Percentiles rank a stretch among this genome's conserved stretches.
Evolutionary conservation across 2,113 vertebrate species (phyloP).

Genomic region (Mesoclemmys tuberculata): DNA sequence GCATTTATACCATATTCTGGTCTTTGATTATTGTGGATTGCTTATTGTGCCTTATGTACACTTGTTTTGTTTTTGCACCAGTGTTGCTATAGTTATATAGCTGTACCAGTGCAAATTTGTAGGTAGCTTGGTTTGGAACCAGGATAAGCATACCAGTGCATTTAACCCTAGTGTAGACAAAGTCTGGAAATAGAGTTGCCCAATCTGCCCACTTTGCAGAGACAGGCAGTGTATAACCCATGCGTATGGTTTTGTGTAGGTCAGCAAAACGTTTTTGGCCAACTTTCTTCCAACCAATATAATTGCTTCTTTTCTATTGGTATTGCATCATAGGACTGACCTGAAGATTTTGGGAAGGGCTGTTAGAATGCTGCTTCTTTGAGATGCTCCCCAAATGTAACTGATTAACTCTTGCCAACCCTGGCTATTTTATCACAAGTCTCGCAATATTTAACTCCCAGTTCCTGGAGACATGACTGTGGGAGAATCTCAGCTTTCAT

Average conservation of each 20-base stretch:
- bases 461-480: neutral
- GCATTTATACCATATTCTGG: neutral
- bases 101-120: neutral
- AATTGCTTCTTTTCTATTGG: neutral
- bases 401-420: neutral
- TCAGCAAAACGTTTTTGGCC: neutral
- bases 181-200: neutral
- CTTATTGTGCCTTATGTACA: neutral
- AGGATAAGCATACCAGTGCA: neutral
- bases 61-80: too few species aligned
- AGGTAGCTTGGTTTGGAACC: too few species aligned
- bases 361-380: too few species aligned
- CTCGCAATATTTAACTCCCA: neutral
- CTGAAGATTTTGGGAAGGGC: neutral
- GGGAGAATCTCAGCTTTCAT: neutral
- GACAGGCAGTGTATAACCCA: neutral
- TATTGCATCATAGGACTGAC: rapidly evolving
- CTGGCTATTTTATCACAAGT: neutral
- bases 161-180: neutral
- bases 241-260: neutral
- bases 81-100: neutral
- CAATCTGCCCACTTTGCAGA: constrained; percentile 9
- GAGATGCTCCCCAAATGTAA: neutral
- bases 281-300: neutral
- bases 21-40: neutral